A percentile compares a stretch with the other conserved stretches of the same genome.
These are phyloP conservation scores for Balaenoptera acutorostrata DNA, from an alignment of 2,113 vertebrate genomes.

Conservation along the genomic window DNA sequence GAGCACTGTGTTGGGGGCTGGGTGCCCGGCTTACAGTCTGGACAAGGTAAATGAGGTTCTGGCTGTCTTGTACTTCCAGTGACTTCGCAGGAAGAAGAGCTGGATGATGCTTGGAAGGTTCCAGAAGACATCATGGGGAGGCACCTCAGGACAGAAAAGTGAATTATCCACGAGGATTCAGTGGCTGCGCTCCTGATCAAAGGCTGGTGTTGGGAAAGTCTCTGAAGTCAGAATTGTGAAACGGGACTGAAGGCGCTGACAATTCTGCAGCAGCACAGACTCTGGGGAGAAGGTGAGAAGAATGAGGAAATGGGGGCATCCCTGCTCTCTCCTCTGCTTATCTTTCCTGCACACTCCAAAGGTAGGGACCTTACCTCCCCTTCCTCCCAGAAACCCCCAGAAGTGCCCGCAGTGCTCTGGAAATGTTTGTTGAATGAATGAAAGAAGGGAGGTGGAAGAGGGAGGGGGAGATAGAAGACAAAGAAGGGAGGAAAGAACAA, in stretches of 20 bases:
- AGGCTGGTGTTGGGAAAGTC: background rate
- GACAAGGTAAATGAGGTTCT: rapidly evolving
- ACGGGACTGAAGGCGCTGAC: background rate
- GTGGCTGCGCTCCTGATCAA: rapidly evolving
- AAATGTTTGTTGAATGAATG: background rate
- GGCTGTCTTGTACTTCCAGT: background rate
- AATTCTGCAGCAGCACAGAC: background rate
- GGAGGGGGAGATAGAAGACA: background rate
- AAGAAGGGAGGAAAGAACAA: background rate
- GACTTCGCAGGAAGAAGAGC: background rate
- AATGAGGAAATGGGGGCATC: background rate
- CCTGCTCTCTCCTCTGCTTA: background rate
- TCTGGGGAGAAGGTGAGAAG: background rate
- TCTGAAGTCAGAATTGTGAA: no score
- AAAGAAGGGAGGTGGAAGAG: background rate
- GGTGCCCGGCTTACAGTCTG: no score
- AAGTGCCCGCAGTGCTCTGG: background rate
- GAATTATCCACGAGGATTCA: background rate
- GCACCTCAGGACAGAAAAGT: background rate
- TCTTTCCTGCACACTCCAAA: background rate
- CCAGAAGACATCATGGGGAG: background rate
- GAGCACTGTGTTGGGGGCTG: background rate
- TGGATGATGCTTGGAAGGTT: background rate
- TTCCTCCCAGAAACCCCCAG: background rate
- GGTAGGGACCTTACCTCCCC: background rate